phyloP scores from a whole-genome alignment of 2,888 invertebrate species.

The Therioaphis trifolii region DNA sequence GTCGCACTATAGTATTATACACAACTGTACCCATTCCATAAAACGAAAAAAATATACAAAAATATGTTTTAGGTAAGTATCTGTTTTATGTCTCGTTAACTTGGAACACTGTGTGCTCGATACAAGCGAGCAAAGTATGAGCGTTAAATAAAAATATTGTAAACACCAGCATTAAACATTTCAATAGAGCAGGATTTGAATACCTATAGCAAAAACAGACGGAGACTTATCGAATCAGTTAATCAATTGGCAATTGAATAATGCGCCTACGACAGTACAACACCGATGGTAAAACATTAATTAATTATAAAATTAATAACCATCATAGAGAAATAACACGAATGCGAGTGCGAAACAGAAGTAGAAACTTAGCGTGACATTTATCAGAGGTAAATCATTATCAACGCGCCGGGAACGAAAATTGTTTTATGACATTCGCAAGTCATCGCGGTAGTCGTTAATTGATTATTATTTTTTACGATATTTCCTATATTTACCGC shows the following conservation, averaged over 20 bases:
- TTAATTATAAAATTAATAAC: constrained; percentile 40
- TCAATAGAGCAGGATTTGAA: too few relatives aligned
- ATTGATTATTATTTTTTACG: constrained; percentile 48
- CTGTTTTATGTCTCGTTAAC: background rate
- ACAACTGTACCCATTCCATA: too few relatives aligned
- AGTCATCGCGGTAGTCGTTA: constrained; percentile 47
- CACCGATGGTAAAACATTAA: constrained; percentile 32
- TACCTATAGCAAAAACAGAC: too few relatives aligned
- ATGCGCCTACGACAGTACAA: background rate
- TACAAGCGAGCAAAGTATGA: too few relatives aligned
- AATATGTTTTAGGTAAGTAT: too few relatives aligned
- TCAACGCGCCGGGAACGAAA: constrained; percentile 34
- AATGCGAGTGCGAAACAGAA: background rate
- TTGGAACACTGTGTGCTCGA: background rate
- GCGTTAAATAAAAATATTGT: too few relatives aligned
- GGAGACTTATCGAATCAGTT: too few relatives aligned
- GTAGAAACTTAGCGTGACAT: constrained; percentile 47
- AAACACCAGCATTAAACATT: too few relatives aligned
- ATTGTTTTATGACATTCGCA: constrained; percentile 42
- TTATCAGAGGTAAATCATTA: constrained; percentile 50
- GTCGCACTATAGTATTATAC: too few relatives aligned
- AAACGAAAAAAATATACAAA: too few relatives aligned
- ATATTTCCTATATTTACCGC: constrained; percentile 23
- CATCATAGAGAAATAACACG: background rate
- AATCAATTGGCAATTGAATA: constrained; percentile 15